Evolutionary conservation across 2,113 vertebrate species (phyloP), one percentile per base, ranked within the genome.

Genomic region (Dryoscopus gambensis): DNA sequence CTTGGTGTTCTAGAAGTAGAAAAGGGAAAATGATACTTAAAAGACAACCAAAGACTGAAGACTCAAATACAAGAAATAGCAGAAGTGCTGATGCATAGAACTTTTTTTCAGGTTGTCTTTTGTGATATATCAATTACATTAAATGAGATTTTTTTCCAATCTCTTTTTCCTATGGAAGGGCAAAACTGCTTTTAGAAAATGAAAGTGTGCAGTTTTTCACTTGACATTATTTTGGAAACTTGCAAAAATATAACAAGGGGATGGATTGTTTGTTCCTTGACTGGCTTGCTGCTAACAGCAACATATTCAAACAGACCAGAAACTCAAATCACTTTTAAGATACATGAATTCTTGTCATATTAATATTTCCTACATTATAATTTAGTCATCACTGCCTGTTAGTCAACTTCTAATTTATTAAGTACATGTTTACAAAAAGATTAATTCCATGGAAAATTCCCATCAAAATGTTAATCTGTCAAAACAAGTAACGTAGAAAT

Each of bases 381-480:
- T 96, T 97, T 91, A 95, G 40, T 89, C 76, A 95, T 92, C 87
- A 69, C 22, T 65, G 87, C 46, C 59, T 94, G 82, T 74, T 81
- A 93, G 80, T 67, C 80, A 90, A 88, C 71, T 85, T 67, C 59
- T 59, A 53, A 81, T 73, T 89, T 91, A 93, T 93, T 94, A 81
- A 93, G 57, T 52, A 87, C 33, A 63, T 79, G 69, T 79, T 95
- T 93, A 91, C 46, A 74, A 78, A 71, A 94, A 63, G 24, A 74
- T 73, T 76, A 6, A 65, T 68, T 93, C 85, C 68, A 65, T 13
- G 16, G 55, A 85, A 91, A 94, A 87, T 64, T 90, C 78, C 70
- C 77, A 77, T 94, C 68, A 94, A 91, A 95, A 95, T 80, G 40
- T 62, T 80, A 78, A 92, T 77, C 62, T 83, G 78, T 78, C 87